phyloP scores from a whole-genome alignment of 2,797 vertebrate genomes.

The Menidia menidia region DNA sequence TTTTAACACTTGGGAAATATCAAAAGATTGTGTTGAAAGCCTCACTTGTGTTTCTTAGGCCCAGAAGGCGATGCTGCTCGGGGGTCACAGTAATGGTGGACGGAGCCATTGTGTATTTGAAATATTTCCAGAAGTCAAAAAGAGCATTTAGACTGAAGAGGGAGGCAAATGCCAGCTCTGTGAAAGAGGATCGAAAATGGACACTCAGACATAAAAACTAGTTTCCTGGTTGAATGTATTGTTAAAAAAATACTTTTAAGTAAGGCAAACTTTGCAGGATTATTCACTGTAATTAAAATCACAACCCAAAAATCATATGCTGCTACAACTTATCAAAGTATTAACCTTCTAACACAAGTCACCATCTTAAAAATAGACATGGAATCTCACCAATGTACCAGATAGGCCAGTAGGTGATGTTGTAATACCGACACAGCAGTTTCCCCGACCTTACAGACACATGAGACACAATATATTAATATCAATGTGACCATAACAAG shows the following conservation, averaged over 20 bases:
- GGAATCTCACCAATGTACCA: constrained; percentile 94
- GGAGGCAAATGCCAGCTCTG: constrained; percentile 89
- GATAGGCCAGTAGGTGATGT: constrained; percentile 92
- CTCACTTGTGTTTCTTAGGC: constrained; percentile 83
- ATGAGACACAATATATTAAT: not conserved
- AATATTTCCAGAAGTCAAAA: constrained; percentile 97
- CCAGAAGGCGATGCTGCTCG: constrained; percentile 88
- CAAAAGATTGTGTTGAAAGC: not conserved
- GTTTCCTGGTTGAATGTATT: not conserved
- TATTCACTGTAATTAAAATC: not conserved
- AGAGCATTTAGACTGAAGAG: constrained; percentile 94
- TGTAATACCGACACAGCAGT: constrained; percentile 90
- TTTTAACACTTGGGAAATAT: not conserved
- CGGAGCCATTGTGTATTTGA: constrained; percentile 92
- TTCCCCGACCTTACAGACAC: constrained; percentile 88
- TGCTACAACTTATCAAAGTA: not conserved
- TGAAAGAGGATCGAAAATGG: constrained; percentile 1
- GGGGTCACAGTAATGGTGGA: constrained; percentile 85
- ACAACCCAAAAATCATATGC: not conserved
- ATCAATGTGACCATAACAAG: not conserved
- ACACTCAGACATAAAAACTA: not conserved
- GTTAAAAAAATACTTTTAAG: not conserved
- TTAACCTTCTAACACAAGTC: not conserved
- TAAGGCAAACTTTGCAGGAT: not conserved
- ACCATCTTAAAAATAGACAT: not conserved